Base-by-base conservation (phyloP, 2,113 vertebrate genomes). In the Petromus typicus region DNA sequence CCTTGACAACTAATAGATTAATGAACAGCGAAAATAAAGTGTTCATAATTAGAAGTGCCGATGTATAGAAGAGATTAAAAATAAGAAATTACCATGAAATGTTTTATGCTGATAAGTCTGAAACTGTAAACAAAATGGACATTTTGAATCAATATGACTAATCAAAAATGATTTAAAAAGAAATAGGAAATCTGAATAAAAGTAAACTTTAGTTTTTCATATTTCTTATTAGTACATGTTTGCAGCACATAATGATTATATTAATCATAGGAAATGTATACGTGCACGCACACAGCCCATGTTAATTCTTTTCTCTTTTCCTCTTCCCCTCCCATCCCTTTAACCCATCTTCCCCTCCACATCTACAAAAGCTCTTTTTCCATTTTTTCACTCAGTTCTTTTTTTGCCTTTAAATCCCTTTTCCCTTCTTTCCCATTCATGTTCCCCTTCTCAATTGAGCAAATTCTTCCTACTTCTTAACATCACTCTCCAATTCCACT, bases 101-200 rank as follows among this genome's bases (percentile, higher is more conserved):
- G 51, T 69, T 92, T 83, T 88, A 59, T 61, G 16, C 20, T 32
- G 34, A 83, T 84, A 78, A 88, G 88, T 76, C 67, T 95, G 59
- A 78, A 84, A 30, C 43, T 80, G 76, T 82, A 71, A 82, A 75
- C 34, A 83, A 78, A 92, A 59, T 83, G 32, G 25, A 61, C 54
- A 66, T 66, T 7, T 23, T 87, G 12, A 56, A 43, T 9, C 73
- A 87, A 89, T 63, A 89, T 45, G 69, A 64, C 20, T n/a, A n/a
- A n/a, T 82, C 20, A 88, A 78, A 84, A 90, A 43, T 85, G 45
- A 43, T 56, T 57, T 10, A 61, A 67, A 37, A 82, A 78, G 40
- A 78, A 84, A 71, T 48, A 71, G 30, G 85, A 95, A 93, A 73
- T 43, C 22, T 89, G 37, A 89, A 79, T 64, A 85, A 27, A 85